Base-by-base conservation (phyloP, 2,888 invertebrate species). In the Palloptera scutellata region DNA sequence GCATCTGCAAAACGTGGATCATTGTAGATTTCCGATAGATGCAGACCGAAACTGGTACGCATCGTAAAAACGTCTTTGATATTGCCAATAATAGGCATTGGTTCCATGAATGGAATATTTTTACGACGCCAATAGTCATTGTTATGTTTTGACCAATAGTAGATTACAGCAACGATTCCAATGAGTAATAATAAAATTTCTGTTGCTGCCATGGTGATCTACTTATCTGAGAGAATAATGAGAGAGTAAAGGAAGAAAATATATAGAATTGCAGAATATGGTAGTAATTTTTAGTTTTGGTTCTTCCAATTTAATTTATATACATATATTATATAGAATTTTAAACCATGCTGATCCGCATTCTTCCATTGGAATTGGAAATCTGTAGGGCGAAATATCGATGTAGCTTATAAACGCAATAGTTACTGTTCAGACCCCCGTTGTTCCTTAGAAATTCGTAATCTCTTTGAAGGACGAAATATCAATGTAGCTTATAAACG, bases 21-120 rank as follows among this genome's bases (percentile, higher is more conserved):
- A 5, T 79, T 76, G 68, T 87, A 87, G 0, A 86, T 63, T 0
- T 83, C 78, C 8, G 79, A 81, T 0, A 86, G 64, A 52, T 82
- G 82, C 53, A 84, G 43, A 0, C 83, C 81, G 10, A 83, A 75
- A 10, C 81, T 77, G 30, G 73, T 79, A 52, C 76, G 76, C 19
- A 81, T 61, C 1, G 76, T 69, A 0, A 86, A 51, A 42, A 83
- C 78, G 1, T 83, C 77, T 42, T 69, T 70, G 1, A 85, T 81
- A 64, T 86, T 87, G 8, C 87, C 87, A 6, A 86, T 69, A n/a
- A 87, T 76, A 0, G 83, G 80, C 0, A 77, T 78, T 0, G 87
- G 84, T 11, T 80, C 63, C 1, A 86, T 67, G 66, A 81, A 83
- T 1, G 81, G 74, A 1, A 87, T 70, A 4, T 85, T 84, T 1